Conservation (phyloP, 2,797 vertebrate genomes). For the Nyctibius grandis region DNA sequence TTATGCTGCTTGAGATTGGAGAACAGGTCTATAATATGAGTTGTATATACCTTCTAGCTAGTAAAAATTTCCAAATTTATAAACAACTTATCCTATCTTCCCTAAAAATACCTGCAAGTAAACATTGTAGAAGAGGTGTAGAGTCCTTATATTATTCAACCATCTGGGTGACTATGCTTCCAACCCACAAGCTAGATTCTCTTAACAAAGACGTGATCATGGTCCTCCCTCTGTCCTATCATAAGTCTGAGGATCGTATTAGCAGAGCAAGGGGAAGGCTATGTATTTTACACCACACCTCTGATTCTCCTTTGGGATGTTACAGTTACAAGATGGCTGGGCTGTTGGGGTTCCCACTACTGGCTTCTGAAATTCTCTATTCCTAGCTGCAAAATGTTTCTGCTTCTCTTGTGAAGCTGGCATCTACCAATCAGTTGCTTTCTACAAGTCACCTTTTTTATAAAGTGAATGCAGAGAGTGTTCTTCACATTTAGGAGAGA, state of each 20-base stretch:
- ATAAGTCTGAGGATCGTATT: not conserved
- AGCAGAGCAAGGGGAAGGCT: not conserved
- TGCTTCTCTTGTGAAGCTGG: no score
- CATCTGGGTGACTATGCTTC: not conserved
- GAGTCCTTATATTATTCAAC: not conserved
- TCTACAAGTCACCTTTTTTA: not conserved
- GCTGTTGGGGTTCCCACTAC: no score
- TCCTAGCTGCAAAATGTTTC: no score
- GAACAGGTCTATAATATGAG: not conserved
- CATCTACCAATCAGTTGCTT: not conserved
- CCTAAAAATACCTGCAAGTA: not conserved
- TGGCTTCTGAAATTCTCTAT: no score
- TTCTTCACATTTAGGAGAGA: not conserved
- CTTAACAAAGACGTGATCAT: not conserved
- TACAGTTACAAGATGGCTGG: no score
- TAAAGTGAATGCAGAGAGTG: not conserved
- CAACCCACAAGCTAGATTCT: not conserved
- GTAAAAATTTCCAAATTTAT: not conserved
- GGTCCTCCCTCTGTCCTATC: not conserved
- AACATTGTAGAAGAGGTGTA: not conserved
- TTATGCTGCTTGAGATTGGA: not conserved
- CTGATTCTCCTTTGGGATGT: not conserved
- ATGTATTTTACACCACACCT: not conserved
- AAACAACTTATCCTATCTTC: not conserved
- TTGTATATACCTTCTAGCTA: not conserved